These are phyloP conservation scores for Vidua chalybeata DNA, from an alignment of 2,113 vertebrate genomes.

Conservation along the genomic window DNA sequence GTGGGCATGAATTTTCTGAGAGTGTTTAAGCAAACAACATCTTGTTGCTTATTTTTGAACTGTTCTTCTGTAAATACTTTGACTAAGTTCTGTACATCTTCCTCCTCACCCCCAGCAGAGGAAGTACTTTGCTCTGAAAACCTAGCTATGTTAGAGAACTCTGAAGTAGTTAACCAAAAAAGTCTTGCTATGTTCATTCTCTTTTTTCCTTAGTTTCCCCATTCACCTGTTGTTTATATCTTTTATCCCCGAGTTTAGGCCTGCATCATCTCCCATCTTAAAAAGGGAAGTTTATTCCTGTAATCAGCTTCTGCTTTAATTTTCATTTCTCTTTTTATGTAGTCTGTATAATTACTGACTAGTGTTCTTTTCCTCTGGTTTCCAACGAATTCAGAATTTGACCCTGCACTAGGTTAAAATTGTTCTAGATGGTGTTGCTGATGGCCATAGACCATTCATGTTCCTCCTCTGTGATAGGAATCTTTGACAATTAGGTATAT, in stretches of 20 bases:
- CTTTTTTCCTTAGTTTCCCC: not conserved
- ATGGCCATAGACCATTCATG: not conserved
- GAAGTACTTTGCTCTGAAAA: not conserved
- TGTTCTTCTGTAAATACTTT: not conserved
- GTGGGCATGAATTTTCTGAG: not conserved
- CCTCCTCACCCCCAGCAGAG: not conserved
- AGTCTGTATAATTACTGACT: not conserved
- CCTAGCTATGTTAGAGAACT: not conserved
- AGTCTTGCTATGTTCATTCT: rapidly evolving
- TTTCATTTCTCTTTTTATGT: not conserved
- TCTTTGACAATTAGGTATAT: not conserved
- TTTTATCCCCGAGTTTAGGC: not conserved
- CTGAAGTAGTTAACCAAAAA: not conserved
- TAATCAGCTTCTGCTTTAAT: not conserved
- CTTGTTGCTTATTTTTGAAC: not conserved
- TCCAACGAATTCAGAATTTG: not conserved
- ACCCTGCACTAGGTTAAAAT: not conserved
- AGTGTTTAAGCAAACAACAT: not conserved
- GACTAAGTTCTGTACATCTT: not conserved
- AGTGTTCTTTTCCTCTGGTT: not conserved
- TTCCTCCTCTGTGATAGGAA: not conserved
- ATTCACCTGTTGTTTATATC: not conserved
- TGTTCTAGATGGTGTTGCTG: not conserved
- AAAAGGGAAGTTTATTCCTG: not conserved
- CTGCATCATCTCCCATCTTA: not conserved